These are phyloP conservation scores for Empidonax alnorum DNA, from an alignment of 2,113 vertebrate species.

Conservation along the genomic window DNA sequence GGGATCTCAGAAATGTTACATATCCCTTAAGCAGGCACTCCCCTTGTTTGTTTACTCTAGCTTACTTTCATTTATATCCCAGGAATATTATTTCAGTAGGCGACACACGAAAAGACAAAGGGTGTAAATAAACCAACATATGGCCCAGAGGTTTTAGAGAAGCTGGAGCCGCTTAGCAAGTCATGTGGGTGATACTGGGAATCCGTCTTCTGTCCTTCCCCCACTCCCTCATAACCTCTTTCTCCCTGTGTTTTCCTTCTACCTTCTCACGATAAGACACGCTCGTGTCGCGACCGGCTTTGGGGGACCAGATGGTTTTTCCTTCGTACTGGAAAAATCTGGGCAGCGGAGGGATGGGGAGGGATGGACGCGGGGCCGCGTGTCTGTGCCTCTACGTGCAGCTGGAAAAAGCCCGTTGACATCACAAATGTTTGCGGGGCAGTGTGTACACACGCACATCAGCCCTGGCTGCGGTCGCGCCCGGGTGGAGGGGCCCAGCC, in stretches of 20 bases:
- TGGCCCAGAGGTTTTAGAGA: constrained; percentile 55
- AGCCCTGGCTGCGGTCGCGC: rapidly evolving
- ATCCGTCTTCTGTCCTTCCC: constrained; percentile 32
- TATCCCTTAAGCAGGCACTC: not conserved
- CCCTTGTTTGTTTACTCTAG: not conserved
- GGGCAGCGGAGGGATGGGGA: not conserved
- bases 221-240: not conserved
- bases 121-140: constrained; percentile 66
- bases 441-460: not conserved
- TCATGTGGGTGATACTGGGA: constrained; percentile 21
- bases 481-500: rapidly evolving
- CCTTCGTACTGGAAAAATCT: not conserved
- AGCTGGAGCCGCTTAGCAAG: constrained; percentile 57
- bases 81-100: constrained; percentile 21
- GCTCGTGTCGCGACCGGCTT: not conserved
- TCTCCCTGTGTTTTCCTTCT: not conserved
- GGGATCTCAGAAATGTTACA: constrained; percentile 3
- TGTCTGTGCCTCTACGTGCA: not conserved
- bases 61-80: not conserved
- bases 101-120: constrained; percentile 12
- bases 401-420: not conserved
- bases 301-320: not conserved
- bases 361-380: not conserved
- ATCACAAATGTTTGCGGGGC: not conserved
- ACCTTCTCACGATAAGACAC: constrained; percentile 18